Evolutionary conservation across 23 tunicate genomes (phyloP).

Genomic region (Clavelina lepadiformis): DNA sequence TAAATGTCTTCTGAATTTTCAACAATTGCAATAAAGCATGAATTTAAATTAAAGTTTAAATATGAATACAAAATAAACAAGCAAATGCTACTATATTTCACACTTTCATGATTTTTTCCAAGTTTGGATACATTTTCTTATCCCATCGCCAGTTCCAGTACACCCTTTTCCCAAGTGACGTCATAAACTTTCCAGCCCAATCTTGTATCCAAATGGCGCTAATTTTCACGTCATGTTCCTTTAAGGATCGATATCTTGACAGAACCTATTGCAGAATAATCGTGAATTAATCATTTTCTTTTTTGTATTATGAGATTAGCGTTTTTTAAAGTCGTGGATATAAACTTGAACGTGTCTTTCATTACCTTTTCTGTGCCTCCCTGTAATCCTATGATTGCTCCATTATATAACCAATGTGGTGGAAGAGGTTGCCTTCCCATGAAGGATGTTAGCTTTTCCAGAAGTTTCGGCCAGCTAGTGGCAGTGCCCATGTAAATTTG

Average conservation of each 20-base stretch:
- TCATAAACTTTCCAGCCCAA: conserved; percentile 95
- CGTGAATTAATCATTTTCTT: not conserved
- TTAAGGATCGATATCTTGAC: conserved; percentile 22
- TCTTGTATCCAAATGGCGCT: conserved; percentile 99
- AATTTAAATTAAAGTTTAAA: too few relatives aligned
- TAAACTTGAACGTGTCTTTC: not conserved
- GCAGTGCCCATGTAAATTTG: conserved; percentile 50
- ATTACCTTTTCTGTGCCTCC: conserved; percentile 87
- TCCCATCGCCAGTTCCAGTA: conserved; percentile 95
- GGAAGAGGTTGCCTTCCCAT: conserved; percentile 77
- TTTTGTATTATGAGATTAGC: not conserved
- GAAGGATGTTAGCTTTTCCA: conserved; percentile 48
- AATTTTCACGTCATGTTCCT: conserved; percentile 47
- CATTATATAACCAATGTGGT: conserved; percentile 85
- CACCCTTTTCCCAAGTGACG: conserved; percentile 87
- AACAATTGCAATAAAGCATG: too few relatives aligned
- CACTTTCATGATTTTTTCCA: conserved; percentile 24
- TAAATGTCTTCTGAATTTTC: too few relatives aligned
- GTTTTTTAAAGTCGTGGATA: too few relatives aligned
- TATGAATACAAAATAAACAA: too few relatives aligned
- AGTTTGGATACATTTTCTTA: conserved; percentile 48
- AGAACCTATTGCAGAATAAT: conserved; percentile 28
- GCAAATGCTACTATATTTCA: too few relatives aligned
- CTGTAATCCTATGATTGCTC: conserved; percentile 93
- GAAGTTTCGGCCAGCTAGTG: conserved; percentile 44